phyloP scores from a whole-genome alignment of 2,888 invertebrate species.

The Heliconius erato region DNA sequence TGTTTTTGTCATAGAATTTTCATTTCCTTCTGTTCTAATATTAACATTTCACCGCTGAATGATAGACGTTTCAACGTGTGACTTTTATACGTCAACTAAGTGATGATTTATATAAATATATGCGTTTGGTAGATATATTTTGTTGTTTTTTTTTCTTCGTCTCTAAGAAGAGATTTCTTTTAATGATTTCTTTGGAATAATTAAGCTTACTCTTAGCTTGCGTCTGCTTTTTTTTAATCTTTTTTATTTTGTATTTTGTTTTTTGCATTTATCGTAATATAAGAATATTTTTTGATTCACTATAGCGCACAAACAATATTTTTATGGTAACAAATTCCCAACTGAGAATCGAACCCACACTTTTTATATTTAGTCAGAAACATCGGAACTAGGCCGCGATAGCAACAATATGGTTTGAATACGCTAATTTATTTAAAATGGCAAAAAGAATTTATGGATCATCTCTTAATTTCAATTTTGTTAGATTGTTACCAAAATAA shows the following conservation, averaged over 20 bases:
- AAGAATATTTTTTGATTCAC: too few relatives aligned
- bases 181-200: slow-evolving; percentile 11
- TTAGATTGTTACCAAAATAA: neutral
- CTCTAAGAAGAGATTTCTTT: neutral
- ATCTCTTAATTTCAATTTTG: neutral
- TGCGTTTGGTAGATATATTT: neutral
- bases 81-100: slow-evolving; percentile 24
- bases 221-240: too few relatives aligned
- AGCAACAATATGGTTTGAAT: neutral
- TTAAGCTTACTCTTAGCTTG: neutral
- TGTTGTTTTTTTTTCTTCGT: neutral
- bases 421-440: neutral
- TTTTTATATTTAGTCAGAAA: too few relatives aligned
- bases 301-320: too few relatives aligned
- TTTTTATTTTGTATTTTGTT: neutral
- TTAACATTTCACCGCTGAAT: slow-evolving; percentile 30
- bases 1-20: slow-evolving; percentile 17
- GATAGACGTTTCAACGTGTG: slow-evolving; percentile 32
- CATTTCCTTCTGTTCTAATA: slow-evolving; percentile 32
- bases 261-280: neutral
- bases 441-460: too few relatives aligned
- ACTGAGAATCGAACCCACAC: too few relatives aligned
- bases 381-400: too few relatives aligned
- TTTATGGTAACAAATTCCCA: too few relatives aligned
- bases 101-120: slow-evolving; percentile 18